phyloP scores from a whole-genome alignment of 1,140 invertebrate species.

The Drosophila prosaltans region DNA sequence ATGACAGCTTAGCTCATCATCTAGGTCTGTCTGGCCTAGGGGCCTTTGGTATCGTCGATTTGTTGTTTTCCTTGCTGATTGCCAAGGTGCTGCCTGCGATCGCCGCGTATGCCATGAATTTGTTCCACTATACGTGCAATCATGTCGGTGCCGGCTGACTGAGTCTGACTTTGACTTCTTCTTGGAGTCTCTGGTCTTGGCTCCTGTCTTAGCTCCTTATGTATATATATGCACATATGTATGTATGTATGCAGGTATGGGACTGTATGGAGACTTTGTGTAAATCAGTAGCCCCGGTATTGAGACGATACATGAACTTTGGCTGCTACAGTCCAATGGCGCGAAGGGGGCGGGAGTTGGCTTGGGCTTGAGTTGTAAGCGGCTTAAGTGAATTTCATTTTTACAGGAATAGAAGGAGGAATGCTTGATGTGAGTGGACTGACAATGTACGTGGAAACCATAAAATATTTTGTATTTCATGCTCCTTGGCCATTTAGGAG shows the following conservation, averaged over 20 bases:
- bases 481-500: background rate
- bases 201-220: constrained; percentile 8
- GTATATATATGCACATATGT: background rate
- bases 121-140: constrained; percentile 78
- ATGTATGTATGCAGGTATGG: constrained; percentile 26
- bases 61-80: constrained; percentile 63
- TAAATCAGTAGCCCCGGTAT: constrained; percentile 63
- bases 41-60: background rate
- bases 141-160: constrained; percentile 53
- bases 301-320: constrained; percentile 61
- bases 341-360: constrained; percentile 3
- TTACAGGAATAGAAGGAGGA: constrained; percentile 34
- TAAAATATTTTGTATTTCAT: constrained; percentile 19
- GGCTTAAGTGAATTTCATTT: constrained; percentile 48
- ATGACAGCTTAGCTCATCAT: constrained; percentile 31
- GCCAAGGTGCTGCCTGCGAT: constrained; percentile 70
- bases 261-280: constrained; percentile 29
- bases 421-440: constrained; percentile 28
- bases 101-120: constrained; percentile 75
- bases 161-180: constrained; percentile 23
- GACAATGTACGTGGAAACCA: constrained; percentile 38
- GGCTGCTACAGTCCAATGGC: constrained; percentile 39
- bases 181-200: constrained; percentile 35
- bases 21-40: constrained; percentile 20
- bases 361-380: constrained; percentile 30